phyloP scores from a whole-genome alignment of 2,888 invertebrate genomes.

The Elmis aenea region DNA sequence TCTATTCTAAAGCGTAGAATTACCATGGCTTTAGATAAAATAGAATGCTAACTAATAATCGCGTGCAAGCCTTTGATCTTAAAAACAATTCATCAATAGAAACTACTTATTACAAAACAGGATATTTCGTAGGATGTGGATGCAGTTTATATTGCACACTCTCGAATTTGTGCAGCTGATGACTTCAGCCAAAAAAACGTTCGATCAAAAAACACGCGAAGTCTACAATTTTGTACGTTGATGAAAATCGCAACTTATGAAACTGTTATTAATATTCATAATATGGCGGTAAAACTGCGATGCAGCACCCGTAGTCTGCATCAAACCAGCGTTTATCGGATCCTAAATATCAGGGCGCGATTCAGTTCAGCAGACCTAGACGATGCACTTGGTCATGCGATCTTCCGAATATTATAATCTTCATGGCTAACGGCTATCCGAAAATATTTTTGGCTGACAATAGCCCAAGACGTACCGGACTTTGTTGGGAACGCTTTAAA shows the following conservation, averaged over 20 bases:
- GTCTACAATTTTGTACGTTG: background rate
- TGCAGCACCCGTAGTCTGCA: constrained; percentile 9
- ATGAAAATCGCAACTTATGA: constrained; percentile 8
- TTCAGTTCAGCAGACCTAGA: constrained; percentile 18
- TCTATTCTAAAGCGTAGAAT: no score
- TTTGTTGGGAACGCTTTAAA: constrained; percentile 6
- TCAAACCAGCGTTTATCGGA: constrained; percentile 19
- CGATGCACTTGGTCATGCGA: constrained; percentile 23
- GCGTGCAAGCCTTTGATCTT: no score
- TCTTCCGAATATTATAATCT: constrained; percentile 23
- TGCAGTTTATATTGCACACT: no score
- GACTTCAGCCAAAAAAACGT: no score
- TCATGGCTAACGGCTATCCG: constrained; percentile 14
- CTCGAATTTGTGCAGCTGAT: no score
- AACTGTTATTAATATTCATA: constrained; percentile 18
- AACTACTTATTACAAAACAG: no score
- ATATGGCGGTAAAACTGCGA: constrained; percentile 8
- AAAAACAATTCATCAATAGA: no score
- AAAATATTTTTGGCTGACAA: constrained; percentile 16
- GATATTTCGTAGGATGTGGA: no score
- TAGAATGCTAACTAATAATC: no score
- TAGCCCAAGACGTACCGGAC: constrained; percentile 8
- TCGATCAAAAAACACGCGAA: no score
- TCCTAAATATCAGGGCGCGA: constrained; percentile 17
- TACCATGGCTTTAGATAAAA: no score